Conservation (phyloP, 1,140 invertebrate species). For the Drosophila bocqueti region DNA sequence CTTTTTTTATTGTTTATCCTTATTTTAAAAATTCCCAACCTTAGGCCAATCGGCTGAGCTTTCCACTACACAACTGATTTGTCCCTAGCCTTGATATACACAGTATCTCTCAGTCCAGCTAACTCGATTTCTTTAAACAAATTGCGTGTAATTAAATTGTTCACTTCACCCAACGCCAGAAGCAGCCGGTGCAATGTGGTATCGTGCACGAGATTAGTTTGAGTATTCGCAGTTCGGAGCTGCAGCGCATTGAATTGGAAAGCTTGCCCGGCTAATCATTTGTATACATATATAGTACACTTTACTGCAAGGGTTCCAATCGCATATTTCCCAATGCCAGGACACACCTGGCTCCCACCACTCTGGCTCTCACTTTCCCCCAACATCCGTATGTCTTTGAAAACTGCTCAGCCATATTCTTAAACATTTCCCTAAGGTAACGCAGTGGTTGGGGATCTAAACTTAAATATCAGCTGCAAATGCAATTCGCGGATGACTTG, state of each 20-base stretch:
- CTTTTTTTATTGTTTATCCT: background rate
- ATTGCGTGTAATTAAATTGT: constrained; percentile 61
- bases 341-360: background rate
- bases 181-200: constrained; percentile 37
- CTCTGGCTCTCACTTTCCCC: background rate
- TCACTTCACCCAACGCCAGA: constrained; percentile 57
- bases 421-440: no score
- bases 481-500: no score
- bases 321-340: background rate
- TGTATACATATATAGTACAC: background rate
- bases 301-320: background rate
- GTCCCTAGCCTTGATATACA: background rate
- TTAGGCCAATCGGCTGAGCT: background rate
- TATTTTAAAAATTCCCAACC: background rate
- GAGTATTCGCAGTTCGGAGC: background rate
- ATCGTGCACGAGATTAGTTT: constrained; percentile 34
- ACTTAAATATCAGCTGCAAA: no score
- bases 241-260: constrained; percentile 19
- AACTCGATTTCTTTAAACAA: constrained; percentile 9
- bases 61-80: background rate
- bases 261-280: constrained; percentile 10
- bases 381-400: background rate
- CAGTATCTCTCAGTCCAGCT: background rate
- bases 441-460: no score
- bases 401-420: background rate